Evolutionary conservation across 2,113 vertebrate species (phyloP).

Genomic region (Eretmochelys imbricata): DNA sequence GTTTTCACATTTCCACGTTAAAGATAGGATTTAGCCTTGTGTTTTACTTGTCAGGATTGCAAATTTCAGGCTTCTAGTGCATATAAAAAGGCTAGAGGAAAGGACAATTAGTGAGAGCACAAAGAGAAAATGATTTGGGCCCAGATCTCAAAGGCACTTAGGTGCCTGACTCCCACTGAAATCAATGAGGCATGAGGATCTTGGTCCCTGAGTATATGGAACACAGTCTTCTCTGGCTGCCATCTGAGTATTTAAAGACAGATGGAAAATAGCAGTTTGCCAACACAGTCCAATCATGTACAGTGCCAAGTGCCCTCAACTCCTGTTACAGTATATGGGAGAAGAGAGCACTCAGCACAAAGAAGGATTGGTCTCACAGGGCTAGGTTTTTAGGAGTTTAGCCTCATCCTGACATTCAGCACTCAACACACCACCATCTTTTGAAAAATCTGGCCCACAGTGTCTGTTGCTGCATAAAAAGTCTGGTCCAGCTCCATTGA

Average conservation of each 20-base stretch:
- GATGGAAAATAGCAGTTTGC: background rate
- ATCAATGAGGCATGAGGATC: background rate
- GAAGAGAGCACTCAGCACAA: background rate
- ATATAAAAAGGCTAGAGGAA: background rate
- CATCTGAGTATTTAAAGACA: background rate
- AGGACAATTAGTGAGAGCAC: background rate
- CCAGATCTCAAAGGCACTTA: background rate
- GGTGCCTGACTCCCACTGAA: background rate
- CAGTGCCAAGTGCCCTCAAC: background rate
- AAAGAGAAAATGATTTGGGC: background rate
- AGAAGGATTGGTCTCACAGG: too few relatives aligned
- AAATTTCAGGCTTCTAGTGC: background rate
- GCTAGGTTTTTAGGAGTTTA: background rate
- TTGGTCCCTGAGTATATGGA: background rate
- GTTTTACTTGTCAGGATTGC: background rate
- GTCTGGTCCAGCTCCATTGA: background rate
- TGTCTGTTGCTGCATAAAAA: background rate
- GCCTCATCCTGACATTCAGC: background rate
- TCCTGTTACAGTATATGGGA: background rate
- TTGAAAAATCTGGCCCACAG: background rate
- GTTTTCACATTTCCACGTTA: fast-evolving
- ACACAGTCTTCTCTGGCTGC: background rate
- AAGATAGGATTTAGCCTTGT: fast-evolving
- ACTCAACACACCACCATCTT: background rate
- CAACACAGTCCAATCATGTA: background rate